Conservation (phyloP, 2,888 invertebrate genomes). For the Biston betularia region DNA sequence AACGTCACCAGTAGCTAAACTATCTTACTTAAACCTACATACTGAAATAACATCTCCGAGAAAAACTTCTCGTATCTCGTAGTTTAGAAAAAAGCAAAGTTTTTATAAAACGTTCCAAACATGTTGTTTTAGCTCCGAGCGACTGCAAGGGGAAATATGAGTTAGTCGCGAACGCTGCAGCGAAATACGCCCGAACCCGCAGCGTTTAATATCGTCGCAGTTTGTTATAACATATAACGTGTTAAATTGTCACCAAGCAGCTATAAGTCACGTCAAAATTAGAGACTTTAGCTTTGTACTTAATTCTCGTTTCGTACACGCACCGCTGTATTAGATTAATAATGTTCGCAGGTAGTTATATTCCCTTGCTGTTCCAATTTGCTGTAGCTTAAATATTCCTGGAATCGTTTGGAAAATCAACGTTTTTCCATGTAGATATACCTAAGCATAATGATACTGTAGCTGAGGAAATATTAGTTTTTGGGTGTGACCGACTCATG, state of each 20-base stretch:
- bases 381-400: slow-evolving; percentile 29
- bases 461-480: slow-evolving; percentile 27
- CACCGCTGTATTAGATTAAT: slow-evolving; percentile 41
- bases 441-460: slow-evolving; percentile 8
- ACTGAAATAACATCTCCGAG: not conserved
- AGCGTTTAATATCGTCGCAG: slow-evolving; percentile 70
- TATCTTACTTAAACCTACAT: not conserved
- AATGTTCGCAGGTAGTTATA: slow-evolving; percentile 28
- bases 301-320: slow-evolving; percentile 63
- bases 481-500: slow-evolving; percentile 29
- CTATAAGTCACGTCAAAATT: slow-evolving; percentile 69
- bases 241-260: slow-evolving; percentile 64
- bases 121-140: slow-evolving; percentile 38
- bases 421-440: slow-evolving; percentile 17
- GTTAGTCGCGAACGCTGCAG: slow-evolving; percentile 55
- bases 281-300: slow-evolving; percentile 64
- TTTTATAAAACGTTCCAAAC: slow-evolving; percentile 25
- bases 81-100: slow-evolving; percentile 19
- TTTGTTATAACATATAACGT: slow-evolving; percentile 68
- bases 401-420: slow-evolving; percentile 30
- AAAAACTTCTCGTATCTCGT: slow-evolving; percentile 10
- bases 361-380: slow-evolving; percentile 30
- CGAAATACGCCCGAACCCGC: slow-evolving; percentile 53
- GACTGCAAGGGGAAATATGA: slow-evolving; percentile 66
- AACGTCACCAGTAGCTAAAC: not conserved